A percentile compares a stretch with the other conserved stretches of the same genome.
Conservation (phyloP, 2,797 vertebrate genomes). For the Schizopygopsis malacanthus region DNA sequence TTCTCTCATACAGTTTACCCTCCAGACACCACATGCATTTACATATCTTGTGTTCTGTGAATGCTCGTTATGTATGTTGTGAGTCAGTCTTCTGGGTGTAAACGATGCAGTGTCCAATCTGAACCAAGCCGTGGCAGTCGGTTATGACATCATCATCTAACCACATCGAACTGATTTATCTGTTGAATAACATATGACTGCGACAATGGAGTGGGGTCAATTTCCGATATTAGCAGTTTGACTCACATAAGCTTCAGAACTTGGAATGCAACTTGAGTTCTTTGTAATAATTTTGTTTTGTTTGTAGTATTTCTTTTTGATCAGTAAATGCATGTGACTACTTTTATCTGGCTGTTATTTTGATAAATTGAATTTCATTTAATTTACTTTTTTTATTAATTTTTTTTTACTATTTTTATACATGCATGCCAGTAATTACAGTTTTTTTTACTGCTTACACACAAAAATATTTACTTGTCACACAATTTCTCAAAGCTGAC, state of each 20-base stretch:
- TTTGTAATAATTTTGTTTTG: neutral
- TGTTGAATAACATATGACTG: neutral
- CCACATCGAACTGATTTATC: neutral
- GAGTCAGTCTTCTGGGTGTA: neutral
- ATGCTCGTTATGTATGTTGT: no score
- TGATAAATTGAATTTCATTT: neutral
- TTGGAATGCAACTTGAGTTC: neutral
- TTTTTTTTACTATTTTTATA: neutral
- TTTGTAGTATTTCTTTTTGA: neutral
- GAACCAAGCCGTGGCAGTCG: neutral
- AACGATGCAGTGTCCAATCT: neutral
- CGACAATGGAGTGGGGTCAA: neutral
- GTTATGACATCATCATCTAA: neutral
- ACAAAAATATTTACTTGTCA: no score
- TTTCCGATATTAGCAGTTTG: neutral
- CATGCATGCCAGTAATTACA: neutral
- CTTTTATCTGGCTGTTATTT: neutral
- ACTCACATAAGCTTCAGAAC: neutral
- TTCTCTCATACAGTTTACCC: neutral
- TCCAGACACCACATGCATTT: neutral
- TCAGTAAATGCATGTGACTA: neutral
- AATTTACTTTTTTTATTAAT: neutral
- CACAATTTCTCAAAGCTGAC: no score
- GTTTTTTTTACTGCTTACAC: no score
- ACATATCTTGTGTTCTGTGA: neutral